Evolutionary conservation across 2,888 invertebrate species (phyloP).

Genomic region (Eupithecia pulchellata): DNA sequence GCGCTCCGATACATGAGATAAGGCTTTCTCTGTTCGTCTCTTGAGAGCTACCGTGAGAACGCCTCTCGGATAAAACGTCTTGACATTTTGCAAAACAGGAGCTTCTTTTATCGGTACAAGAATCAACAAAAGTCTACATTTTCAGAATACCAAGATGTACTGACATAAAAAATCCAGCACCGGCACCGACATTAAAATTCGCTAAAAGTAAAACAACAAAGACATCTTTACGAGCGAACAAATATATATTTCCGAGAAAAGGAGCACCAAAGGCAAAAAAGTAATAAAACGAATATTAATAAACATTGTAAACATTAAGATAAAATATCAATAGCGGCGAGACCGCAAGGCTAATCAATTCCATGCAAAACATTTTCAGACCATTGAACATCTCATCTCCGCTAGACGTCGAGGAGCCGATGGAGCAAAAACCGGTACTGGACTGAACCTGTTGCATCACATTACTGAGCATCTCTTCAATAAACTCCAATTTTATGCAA

Average conservation of each 20-base stretch:
- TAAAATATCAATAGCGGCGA: constrained; percentile 41
- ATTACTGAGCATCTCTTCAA: constrained; percentile 30
- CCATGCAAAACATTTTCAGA: constrained; percentile 66
- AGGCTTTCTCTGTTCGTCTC: constrained; percentile 77
- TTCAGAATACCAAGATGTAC: constrained; percentile 37
- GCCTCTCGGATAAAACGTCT: constrained; percentile 61
- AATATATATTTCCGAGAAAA: constrained; percentile 21
- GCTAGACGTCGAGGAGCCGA: constrained; percentile 80
- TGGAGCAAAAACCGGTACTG: constrained; percentile 71
- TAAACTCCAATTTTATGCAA: neutral
- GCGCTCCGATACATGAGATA: constrained; percentile 80
- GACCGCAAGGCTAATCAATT: constrained; percentile 66
- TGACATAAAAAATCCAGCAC: constrained; percentile 38
- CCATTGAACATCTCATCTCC: constrained; percentile 68
- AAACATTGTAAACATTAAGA: constrained; percentile 14
- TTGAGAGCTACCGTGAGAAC: constrained; percentile 81
- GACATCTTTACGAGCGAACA: constrained; percentile 30
- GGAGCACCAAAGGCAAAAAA: constrained; percentile 1
- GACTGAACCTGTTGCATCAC: constrained; percentile 66
- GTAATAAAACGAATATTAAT: constrained; percentile 20
- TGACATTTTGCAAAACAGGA: constrained; percentile 71
- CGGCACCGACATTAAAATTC: constrained; percentile 35
- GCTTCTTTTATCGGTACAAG: constrained; percentile 57
- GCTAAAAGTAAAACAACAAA: constrained; percentile 27
- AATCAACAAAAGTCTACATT: constrained; percentile 54